Percentiles rank a stretch among this genome's conserved stretches.
phyloP scores from a whole-genome alignment of 2,113 vertebrate species.

The Vombatus ursinus region DNA sequence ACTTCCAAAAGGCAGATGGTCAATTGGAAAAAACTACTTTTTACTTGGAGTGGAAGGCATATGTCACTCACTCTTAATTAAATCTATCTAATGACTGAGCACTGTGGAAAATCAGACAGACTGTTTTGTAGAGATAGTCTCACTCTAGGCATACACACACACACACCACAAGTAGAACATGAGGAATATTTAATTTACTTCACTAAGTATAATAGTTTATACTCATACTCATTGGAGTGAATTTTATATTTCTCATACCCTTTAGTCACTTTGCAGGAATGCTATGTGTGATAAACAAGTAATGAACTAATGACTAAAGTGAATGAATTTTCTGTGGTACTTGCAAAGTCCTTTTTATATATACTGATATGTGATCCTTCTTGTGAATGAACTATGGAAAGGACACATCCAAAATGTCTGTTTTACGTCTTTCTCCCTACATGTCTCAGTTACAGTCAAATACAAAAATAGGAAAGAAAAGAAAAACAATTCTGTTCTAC shows the following conservation, averaged over 20 bases:
- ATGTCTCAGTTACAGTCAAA: slow-evolving; percentile 6
- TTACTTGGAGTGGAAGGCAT: slow-evolving; percentile 20
- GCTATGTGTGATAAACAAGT: neutral
- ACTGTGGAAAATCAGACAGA: neutral
- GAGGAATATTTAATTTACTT: slow-evolving; percentile 32
- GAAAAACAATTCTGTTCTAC: slow-evolving; percentile 46
- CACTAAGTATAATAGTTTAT: neutral
- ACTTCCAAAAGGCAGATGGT: neutral
- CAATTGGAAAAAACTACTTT: slow-evolving; percentile 9
- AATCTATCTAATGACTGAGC: neutral
- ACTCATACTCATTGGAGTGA: neutral
- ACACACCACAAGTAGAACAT: neutral
- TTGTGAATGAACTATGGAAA: slow-evolving; percentile 4
- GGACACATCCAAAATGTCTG: slow-evolving; percentile 3
- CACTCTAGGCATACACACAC: neutral
- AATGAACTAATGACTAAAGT: neutral
- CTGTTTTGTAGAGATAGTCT: slow-evolving; percentile 20
- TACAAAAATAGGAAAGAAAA: slow-evolving; percentile 20
- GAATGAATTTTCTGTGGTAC: neutral
- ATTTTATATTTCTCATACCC: neutral
- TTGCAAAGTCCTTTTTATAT: neutral
- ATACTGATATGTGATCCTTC: neutral
- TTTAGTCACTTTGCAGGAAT: neutral
- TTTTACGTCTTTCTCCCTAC: neutral
- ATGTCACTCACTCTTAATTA: neutral